A percentile compares a stretch with the other conserved stretches of the same genome.
These are phyloP conservation scores for Zaprionus taronus DNA, from an alignment of 1,140 invertebrate genomes.

Conservation along the genomic window DNA sequence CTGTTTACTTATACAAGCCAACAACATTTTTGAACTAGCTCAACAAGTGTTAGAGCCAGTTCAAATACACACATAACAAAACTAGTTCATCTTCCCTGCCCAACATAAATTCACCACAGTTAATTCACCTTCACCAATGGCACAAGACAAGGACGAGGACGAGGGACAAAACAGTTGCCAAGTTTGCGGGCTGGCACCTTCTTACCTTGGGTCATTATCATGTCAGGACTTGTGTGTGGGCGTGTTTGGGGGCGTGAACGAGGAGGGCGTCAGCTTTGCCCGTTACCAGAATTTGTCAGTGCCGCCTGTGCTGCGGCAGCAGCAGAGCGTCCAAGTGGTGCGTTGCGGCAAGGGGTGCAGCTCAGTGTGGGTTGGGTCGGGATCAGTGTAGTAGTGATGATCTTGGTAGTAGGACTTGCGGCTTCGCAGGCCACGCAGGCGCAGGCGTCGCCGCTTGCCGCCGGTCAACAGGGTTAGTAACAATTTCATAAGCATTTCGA, in stretches of 20 bases:
- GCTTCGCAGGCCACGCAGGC: conserved; percentile 25
- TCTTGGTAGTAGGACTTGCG: conserved; percentile 62
- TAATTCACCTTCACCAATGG: conserved; percentile 17
- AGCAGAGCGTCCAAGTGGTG: conserved; percentile 63
- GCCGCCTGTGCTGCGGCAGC: conserved; percentile 53
- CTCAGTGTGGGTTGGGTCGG: conserved; percentile 26
- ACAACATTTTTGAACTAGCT: no score
- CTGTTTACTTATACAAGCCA: no score
- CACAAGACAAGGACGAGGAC: background rate
- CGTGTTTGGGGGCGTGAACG: background rate
- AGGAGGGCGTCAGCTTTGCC: conserved; percentile 24
- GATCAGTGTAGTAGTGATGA: conserved; percentile 73
- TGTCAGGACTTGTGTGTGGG: conserved; percentile 18
- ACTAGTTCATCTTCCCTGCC: background rate
- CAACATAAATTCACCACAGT: background rate
- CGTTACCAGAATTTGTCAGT: conserved; percentile 69
- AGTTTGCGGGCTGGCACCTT: background rate
- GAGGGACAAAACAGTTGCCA: conserved; percentile 8
- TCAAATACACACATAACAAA: background rate
- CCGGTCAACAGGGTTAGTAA: conserved; percentile 78
- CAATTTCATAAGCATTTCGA: conserved; percentile 78
- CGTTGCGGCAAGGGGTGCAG: conserved; percentile 29
- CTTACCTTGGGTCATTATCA: conserved; percentile 77
- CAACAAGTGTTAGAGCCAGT: background rate
- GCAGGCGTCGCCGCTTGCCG: conserved; percentile 39